Evolutionary conservation across 2,888 invertebrate genomes (phyloP).

Genomic region (Chalcosyrphus nemorum): DNA sequence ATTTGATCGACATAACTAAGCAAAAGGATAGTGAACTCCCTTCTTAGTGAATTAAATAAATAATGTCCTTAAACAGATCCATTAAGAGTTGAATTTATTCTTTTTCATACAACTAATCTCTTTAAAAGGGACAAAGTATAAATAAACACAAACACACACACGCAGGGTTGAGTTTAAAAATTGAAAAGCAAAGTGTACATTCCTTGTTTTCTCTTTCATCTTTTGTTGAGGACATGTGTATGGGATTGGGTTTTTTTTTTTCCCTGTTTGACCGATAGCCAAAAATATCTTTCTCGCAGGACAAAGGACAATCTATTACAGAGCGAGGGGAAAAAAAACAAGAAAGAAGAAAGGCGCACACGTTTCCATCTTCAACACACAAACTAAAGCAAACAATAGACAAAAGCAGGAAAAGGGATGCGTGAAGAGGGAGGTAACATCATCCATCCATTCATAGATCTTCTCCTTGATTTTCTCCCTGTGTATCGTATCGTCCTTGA

Average conservation of each 20-base stretch:
- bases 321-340: too few species aligned
- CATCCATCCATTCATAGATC: slow-evolving; percentile 1
- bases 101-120: neutral
- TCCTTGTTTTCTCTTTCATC: neutral
- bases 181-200: neutral
- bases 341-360: neutral
- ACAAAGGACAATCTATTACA: slow-evolving; percentile 3
- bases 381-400: slow-evolving; percentile 10
- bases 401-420: neutral
- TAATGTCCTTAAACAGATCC: neutral
- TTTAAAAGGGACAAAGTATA: neutral
- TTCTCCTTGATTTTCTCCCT: neutral
- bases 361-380: neutral
- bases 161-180: neutral
- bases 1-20: neutral
- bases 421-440: neutral
- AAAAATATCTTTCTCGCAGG: neutral
- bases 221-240: neutral
- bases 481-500: slow-evolving; percentile 41
- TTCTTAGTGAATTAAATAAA: slow-evolving; percentile 1
- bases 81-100: neutral
- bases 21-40: neutral
- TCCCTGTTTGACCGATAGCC: neutral
- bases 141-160: neutral
- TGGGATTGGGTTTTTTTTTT: neutral